Evolutionary conservation across 2,113 vertebrate genomes (phyloP), one percentile per base, ranked within the genome.

Genomic region (Podarcis raffonei): DNA sequence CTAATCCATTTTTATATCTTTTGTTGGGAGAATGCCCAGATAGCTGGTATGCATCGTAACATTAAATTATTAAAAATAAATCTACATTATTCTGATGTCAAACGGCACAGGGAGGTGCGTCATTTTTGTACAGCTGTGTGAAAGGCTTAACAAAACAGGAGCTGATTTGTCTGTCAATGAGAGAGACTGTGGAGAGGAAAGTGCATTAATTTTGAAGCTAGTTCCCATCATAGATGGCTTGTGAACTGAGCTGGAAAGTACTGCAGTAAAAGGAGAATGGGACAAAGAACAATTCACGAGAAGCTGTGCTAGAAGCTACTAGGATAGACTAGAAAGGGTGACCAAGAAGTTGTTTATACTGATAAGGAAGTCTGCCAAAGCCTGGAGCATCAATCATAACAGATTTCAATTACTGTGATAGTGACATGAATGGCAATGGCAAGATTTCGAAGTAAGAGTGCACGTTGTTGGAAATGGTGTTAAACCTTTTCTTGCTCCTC

Each of bases 371-470:
- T 3, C 16, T 72, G 68, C 27, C 48, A 81, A 59, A 81, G 53
- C 76, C 42, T 48, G 16, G 42, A 71, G 48, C 78, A 87, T 87
- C 53, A 30, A 81, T 74, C 78, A 81, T 69, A 74, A 87, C 37
- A 62, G 48, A 74, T 86, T 86, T 86, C 84, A 86, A 78, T 87
- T 87, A 87, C 78, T 87, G 8, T 74, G 62, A 87, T 32, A 27
- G 16, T 78, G 23, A 20, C 87, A 12, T 5, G 18, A 30, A n/a
- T 87, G 77, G n/a, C 71, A 90, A 27, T 8, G 86, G 32, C 69
- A 89, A 88, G 72, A 75, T 81, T 85, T 2, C 16, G 11, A 78
- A 68, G 48, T 89, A 62, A 86, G 15, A 8, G 69, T 76, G 3
- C 1, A 2, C 79, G 3, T 12, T 89, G 23, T 65, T 39, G 22